Evolutionary conservation across 2,888 invertebrate genomes (phyloP), one percentile per base, ranked within the genome.

Genomic region (Pheosia tremula): DNA sequence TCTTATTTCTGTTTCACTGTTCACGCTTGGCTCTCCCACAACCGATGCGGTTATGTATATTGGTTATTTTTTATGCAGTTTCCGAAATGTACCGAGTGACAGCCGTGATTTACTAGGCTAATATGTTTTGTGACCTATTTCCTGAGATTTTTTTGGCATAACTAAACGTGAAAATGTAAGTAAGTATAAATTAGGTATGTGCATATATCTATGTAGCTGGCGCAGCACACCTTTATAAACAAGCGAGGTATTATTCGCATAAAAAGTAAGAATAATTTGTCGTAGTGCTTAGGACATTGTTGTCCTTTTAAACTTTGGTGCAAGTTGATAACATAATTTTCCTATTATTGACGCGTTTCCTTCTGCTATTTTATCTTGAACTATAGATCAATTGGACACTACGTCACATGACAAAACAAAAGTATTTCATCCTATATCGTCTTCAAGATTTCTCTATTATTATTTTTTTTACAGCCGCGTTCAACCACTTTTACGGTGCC

Each of bases 1-100:
- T 68, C 59, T 59, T 62, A 61, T 69, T 73, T 74, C 67, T 69
- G 72, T 74, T 67, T 62, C 59, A 69, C 66, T 67, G 70, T 59
- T 67, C 62, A 63, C 68, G 70, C 71, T 71, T 70, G 67, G 61
- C 59, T 47, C 53, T 38, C n/a, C 49, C 39, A 49, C 50, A 38
- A 24, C 36, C 53, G 37, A 53, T 55, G 55, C 13, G 11, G 55
- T 39, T 36, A 13, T 55, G 13, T 55, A 47, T 38, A 11, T 56
- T 55, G 52, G 50, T 47, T 61, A 58, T 58, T 67, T 69, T 58
- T 59, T 64, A 69, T 66, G 62, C 63, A 62, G 56, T 68, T 69
- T 64, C 62, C 59, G 13, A 43, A 56, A 63, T 69, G 61, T 50
- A 45, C 50, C 36, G 55, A 56, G 52, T 59, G 59, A 56, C 59